Base-by-base conservation (phyloP, 2,113 vertebrate species). In the Daphoenositta chrysoptera region DNA sequence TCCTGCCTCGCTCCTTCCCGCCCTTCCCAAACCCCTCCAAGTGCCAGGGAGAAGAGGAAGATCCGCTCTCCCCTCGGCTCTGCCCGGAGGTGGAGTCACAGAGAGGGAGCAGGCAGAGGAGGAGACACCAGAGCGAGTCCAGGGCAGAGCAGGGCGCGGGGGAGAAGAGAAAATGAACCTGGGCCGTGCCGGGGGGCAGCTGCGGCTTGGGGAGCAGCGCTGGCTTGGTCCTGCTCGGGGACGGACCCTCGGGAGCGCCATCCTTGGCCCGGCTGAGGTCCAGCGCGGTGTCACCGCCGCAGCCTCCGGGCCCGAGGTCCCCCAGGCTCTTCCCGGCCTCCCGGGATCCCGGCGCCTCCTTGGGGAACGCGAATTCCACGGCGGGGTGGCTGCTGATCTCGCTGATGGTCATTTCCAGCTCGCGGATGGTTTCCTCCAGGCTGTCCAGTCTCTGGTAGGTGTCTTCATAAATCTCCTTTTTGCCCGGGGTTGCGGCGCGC, bases 341-440 rank as follows among this genome's bases (percentile, higher is more conserved):
- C 26, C 23, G 2, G 18, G 31, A 2, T 33, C 18, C 60, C 5
- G 14, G n/a, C 15, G 27, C 30, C 1, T 90, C 93, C 37, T 61
- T 71, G 13, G 85, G 65, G 94, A 97, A 84, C 7, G 88, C 69
- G 8, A 90, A 69, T 7, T 94, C 97, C 2, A 57, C 79, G 1
- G 94, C 40, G 13, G 98, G 92, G 33, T 98, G 97, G 66, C 97
- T 93, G 58, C 98, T 96, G 95, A 99, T 98, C 97, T 99, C 98
- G 30, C 96, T 98, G 94, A 99, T 97, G 68, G 98, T 98, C 73
- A 98, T 98, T 87, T 99, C 99, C 96, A 99, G 98, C 96, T 99
- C 98, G 8, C 97, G 97, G 70, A 99, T 99, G 1, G 98, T 99
- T 92, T 99, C 99, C 94, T 99, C 99, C 95, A 99, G 97, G 96